Percentiles rank a stretch among this genome's conserved stretches.
Evolutionary conservation across 2,113 vertebrate species (phyloP).

Genomic region (Clarias batrachus): DNA sequence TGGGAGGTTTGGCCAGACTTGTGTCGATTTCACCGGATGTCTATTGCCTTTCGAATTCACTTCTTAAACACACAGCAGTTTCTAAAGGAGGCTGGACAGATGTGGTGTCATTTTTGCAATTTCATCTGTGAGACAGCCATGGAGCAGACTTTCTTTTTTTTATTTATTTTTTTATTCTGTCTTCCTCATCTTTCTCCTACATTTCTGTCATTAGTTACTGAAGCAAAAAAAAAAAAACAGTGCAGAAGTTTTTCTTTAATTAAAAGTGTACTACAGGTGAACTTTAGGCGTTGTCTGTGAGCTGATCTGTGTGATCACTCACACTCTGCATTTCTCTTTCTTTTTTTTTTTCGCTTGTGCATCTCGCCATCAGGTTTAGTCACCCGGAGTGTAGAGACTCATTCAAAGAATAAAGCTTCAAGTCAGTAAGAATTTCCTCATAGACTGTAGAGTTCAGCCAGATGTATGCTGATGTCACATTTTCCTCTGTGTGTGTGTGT

Average conservation of each 20-base stretch:
- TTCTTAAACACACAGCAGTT: not conserved
- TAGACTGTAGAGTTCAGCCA: slow-evolving; percentile 6
- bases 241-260: not conserved
- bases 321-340: not conserved
- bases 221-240: not conserved
- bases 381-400: slow-evolving; percentile 4
- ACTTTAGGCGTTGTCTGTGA: not conserved
- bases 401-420: not conserved
- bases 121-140: not conserved
- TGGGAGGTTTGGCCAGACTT: no score
- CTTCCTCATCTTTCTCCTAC: not conserved
- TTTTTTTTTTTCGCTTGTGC: not conserved
- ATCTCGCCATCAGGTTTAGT: slow-evolving; percentile 13
- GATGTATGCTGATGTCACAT: slow-evolving; percentile 17
- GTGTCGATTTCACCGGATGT: not conserved
- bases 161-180: not conserved
- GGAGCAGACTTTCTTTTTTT: not conserved
- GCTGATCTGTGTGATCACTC: not conserved
- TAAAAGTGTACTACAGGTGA: not conserved
- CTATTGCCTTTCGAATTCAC: not conserved
- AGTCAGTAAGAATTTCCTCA: not conserved
- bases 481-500: slow-evolving; percentile 29
- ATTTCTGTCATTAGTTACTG: slow-evolving; percentile 3
- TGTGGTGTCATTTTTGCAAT: not conserved
- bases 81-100: not conserved